Base-by-base conservation (phyloP, 2,113 vertebrate species). In the Stigmatopora argus region DNA sequence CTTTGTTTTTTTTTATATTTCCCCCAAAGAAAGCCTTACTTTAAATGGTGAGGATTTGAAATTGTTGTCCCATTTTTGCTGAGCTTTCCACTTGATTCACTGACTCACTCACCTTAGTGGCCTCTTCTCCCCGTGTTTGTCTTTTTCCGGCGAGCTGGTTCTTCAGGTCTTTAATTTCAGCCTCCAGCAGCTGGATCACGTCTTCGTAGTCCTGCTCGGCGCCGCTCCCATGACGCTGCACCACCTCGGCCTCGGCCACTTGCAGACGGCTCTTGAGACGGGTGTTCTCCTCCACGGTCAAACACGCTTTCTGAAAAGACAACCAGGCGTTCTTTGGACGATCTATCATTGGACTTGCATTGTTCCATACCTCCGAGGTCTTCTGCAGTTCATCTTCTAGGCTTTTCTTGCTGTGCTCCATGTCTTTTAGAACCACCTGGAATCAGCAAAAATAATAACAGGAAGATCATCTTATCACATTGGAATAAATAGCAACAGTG, bases 131-230 rank as follows among this genome's bases (percentile, higher is more conserved):
- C 0, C 82, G 64, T 57, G 58, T 71, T 46, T 82, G 84, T 73
- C 90, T 92, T 67, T 89, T 93, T 45, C 82, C 84, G 0, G 60
- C 73, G 73, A 95, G 77, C 84, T 95, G 90, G 69, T 87, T 92
- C 83, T 95, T 96, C 69, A 96, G 90, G 83, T 96, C 94, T 59
- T 71, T 87, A 81, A 96, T 95, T 79, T 96, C 94, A 0, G 93
- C 90, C 77, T 96, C 93, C 74, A 96, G 90, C 56, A 96, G 85
- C 72, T 91, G 92, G 74, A 96, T 94, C 47, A 94, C 94, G 75
- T 95, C 94, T 82, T 96, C 93, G 0, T 96, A 95, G 88, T 96
- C 94, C 85, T 94, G 93, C 80, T 96, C 94, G 0, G 93, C 94
- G 0, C 91, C 91, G 85, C 90, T 90, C 1, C 86, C 78, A 66